Base-by-base conservation (phyloP, 1,140 invertebrate species). In the Grapholita molesta region DNA sequence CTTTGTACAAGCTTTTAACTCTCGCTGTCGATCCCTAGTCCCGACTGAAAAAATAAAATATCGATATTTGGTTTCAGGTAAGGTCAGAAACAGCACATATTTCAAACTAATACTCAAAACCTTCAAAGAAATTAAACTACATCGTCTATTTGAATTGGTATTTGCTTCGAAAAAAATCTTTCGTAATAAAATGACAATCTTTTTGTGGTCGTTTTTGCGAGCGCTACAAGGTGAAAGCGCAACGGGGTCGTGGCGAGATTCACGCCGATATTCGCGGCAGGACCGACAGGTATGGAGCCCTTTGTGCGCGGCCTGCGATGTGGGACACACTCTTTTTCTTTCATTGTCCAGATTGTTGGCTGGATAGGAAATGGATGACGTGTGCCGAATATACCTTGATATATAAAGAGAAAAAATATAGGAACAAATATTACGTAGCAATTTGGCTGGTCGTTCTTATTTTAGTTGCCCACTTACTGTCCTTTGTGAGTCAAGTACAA, bases 311-410 rank as follows among this genome's bases (percentile, higher is more conserved):
- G 71, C 70, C 71, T 25, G n/a, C 55, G 25, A 61, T 61, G 24
- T 70, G 66, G 66, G 72, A 71, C 68, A 69, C 76, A 69, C 70
- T 76, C 74, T 76, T 75, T 81, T 82, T 78, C 70, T 77, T 76
- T 77, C 72, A 83, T 85, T 86, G 85, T 82, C 77, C 77, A 84
- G 79, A 84, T 82, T 79, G 74, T 65, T 76, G 69, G 71, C 70
- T 68, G 70, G 79, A 79, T 79, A 80, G 83, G 79, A 86, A 88
- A 88, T 80, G 77, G 81, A 85, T 84, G 82, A 81, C 78, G 78
- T 82, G 82, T 77, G 71, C 72, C 75, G 78, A 84, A 84, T 85
- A 72, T 74, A 74, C 67, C 61, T 57, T 15, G 42, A 48, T 66
- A 61, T 67, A 70, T 35, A 68, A 38, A 68, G 74, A 69, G 61